phyloP scores from a whole-genome alignment of 2,113 vertebrate species.

The Seriola aureovittata region DNA sequence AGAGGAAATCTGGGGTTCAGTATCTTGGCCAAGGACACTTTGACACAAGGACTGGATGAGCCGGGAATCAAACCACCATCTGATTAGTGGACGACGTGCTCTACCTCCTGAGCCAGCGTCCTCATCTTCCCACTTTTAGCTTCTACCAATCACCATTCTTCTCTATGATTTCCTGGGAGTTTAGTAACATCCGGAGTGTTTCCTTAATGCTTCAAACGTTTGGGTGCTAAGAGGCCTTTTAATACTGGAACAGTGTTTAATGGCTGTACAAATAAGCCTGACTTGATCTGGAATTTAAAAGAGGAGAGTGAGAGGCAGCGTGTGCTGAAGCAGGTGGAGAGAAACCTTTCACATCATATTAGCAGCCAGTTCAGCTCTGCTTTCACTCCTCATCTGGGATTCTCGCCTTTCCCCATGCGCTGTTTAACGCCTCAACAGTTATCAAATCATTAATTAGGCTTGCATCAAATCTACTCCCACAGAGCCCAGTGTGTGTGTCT shows the following conservation, averaged over 20 bases:
- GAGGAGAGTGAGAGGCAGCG: neutral
- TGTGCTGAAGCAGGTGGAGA: constrained; percentile 28
- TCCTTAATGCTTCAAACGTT: neutral
- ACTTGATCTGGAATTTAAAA: constrained; percentile 1
- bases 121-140: neutral
- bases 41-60: too few relatives aligned
- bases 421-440: constrained; percentile 59
- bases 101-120: neutral
- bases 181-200: neutral
- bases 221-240: neutral
- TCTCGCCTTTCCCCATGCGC: constrained; percentile 10
- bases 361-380: constrained; percentile 37
- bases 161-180: neutral
- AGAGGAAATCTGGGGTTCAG: too few relatives aligned
- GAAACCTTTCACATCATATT: constrained; percentile 42
- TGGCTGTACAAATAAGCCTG: neutral
- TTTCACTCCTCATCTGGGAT: constrained; percentile 38
- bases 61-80: too few relatives aligned
- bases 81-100: too few relatives aligned
- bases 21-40: too few relatives aligned
- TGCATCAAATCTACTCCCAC: constrained; percentile 48
- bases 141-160: neutral
- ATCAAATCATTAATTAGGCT: constrained; percentile 68
- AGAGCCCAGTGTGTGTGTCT: constrained; percentile 14
- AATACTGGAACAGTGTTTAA: neutral